Percentiles rank a stretch among this genome's conserved stretches.
phyloP scores from a whole-genome alignment of 2,113 vertebrate genomes.

The Cyanoramphus novaezelandiae region DNA sequence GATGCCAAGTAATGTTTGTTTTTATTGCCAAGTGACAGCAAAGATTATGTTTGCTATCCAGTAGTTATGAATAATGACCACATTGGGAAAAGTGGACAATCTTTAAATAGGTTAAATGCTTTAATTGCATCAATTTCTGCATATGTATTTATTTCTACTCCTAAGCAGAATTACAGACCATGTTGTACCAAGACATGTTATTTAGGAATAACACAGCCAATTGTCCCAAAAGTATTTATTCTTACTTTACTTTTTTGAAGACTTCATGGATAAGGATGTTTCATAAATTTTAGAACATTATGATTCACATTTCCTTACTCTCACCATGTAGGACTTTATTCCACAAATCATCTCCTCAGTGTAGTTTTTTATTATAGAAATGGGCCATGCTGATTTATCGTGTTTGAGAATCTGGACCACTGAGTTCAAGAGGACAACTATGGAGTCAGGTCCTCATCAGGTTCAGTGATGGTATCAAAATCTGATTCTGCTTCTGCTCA shows the following conservation, averaged over 20 bases:
- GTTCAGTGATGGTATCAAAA: not conserved
- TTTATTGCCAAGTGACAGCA: not conserved
- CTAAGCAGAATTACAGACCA: not conserved
- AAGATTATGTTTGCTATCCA: not conserved
- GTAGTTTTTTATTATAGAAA: not conserved
- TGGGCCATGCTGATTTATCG: not conserved
- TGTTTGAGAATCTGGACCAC: not conserved
- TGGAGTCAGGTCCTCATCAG: slow-evolving; percentile 23
- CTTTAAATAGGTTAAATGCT: not conserved
- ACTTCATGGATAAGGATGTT: not conserved
- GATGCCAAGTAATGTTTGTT: not conserved
- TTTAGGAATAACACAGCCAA: not conserved
- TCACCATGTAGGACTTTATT: not conserved
- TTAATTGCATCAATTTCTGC: not conserved
- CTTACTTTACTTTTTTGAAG: not conserved
- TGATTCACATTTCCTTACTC: not conserved
- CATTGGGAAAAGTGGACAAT: not conserved
- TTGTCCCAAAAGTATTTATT: not conserved
- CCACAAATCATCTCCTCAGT: not conserved
- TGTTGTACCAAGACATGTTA: not conserved
- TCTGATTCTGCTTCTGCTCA: not conserved
- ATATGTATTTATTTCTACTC: not conserved
- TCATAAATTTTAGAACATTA: not conserved
- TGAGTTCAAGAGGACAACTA: slow-evolving; percentile 31
- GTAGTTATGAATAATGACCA: not conserved